Percentiles rank a stretch among this genome's conserved stretches.
These are phyloP conservation scores for Xiphophorus couchianus DNA, from an alignment of 2,113 vertebrate genomes.

Conservation along the genomic window DNA sequence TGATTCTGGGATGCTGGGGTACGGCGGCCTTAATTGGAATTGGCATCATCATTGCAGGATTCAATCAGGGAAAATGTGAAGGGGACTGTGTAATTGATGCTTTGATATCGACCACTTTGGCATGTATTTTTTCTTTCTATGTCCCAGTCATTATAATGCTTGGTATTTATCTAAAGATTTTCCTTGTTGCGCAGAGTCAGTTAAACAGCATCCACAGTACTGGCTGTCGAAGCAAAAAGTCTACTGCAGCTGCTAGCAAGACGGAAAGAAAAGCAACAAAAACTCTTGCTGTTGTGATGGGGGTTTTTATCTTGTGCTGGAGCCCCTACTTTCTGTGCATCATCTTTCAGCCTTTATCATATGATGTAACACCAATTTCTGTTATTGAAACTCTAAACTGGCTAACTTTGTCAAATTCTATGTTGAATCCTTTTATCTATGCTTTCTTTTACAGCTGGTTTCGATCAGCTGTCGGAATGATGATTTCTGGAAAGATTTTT, in stretches of 20 bases:
- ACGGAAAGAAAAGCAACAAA: slow-evolving; percentile 37
- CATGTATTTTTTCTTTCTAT: neutral
- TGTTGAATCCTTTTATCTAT: slow-evolving; percentile 46
- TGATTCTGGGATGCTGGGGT: slow-evolving; percentile 5
- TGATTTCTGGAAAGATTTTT: slow-evolving; percentile 44
- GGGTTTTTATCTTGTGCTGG: slow-evolving; percentile 31
- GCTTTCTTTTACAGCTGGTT: slow-evolving; percentile 55
- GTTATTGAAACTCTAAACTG: slow-evolving; percentile 11
- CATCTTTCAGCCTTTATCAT: neutral
- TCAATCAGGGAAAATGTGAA: neutral
- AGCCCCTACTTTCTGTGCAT: slow-evolving; percentile 17
- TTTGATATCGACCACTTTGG: neutral
- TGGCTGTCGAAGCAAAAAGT: neutral
- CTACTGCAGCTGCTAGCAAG: neutral
- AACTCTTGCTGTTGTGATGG: slow-evolving; percentile 36
- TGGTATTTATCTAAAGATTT: slow-evolving; percentile 24
- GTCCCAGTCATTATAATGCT: slow-evolving; percentile 12
- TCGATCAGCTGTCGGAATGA: slow-evolving; percentile 31
- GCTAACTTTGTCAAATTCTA: slow-evolving; percentile 38
- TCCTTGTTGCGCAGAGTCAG: slow-evolving; percentile 21
- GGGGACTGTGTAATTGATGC: neutral
- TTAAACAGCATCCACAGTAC: slow-evolving; percentile 1
- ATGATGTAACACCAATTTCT: neutral
- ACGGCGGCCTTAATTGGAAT: neutral
- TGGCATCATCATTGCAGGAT: neutral